Conservation (phyloP, 1,140 invertebrate species). For the Melitaea cinxia region DNA sequence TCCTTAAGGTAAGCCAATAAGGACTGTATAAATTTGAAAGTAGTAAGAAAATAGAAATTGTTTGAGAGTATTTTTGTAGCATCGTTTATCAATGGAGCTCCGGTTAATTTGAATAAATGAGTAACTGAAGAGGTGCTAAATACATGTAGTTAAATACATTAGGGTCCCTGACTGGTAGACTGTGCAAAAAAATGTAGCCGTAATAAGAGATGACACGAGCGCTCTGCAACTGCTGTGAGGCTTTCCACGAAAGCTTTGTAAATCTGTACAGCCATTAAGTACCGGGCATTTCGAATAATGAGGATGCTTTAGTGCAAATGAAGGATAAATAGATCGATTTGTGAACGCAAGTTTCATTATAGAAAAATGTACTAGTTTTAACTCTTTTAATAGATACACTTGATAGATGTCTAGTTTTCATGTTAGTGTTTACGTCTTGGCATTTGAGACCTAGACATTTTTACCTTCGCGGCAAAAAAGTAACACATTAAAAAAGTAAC, state of each 20-base stretch:
- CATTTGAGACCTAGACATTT: constrained; percentile 9
- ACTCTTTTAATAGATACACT: constrained; percentile 9
- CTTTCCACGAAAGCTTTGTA: constrained; percentile 36
- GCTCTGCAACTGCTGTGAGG: constrained; percentile 35
- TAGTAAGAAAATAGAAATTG: constrained; percentile 13
- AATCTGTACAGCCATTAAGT: constrained; percentile 24
- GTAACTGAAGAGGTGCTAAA: constrained; percentile 54
- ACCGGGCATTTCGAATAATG: constrained; percentile 32
- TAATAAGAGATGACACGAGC: constrained; percentile 41
- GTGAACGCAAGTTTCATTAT: constrained; percentile 27
- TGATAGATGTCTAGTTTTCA: constrained; percentile 16
- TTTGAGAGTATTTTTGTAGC: constrained; percentile 26
- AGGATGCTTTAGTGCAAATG: constrained; percentile 31
- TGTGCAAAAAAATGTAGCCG: constrained; percentile 37
- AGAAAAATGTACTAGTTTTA: constrained; percentile 21
- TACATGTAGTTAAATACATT: constrained; percentile 51
- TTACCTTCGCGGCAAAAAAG: constrained; percentile 4
- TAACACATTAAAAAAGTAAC: not conserved
- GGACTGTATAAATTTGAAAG: not conserved
- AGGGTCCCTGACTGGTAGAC: constrained; percentile 39
- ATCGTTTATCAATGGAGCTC: constrained; percentile 42
- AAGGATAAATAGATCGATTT: constrained; percentile 36
- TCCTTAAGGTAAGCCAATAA: constrained; percentile 15
- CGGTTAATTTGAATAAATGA: constrained; percentile 56
- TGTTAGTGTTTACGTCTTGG: constrained; percentile 5